Base-by-base conservation (phyloP, 2,113 vertebrate species). In the Tachuris rubrigastra region DNA sequence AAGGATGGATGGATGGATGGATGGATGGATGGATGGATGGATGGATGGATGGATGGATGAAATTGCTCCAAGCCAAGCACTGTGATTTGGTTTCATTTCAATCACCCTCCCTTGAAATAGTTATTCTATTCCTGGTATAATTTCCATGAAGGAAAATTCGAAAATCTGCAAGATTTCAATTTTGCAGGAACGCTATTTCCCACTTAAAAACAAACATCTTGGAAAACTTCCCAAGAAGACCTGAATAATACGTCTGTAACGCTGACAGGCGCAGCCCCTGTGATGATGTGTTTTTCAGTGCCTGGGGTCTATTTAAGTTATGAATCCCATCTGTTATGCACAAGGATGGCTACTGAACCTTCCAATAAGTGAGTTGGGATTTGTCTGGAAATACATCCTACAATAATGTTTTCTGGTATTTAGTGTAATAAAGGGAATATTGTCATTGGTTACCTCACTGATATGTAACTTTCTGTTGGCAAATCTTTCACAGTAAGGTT, bases 401-500 rank as follows among this genome's bases (percentile, higher is more conserved):
- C 56, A 67, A 44, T 72, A 77, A 87, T 30, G 8, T 44, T 80
- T 62, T 63, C 22, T 86, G 81, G n/a, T 92, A 84, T 67, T 89
- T 68, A 35, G 27, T 52, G 69, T 65, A 75, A 90, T 89, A 90
- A 87, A 92, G 73, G 46, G 66, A 78, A 79, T 58, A 60, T n/a
- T 95, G 80, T 53, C 11, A 0, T 85, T 41, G 5, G 68, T 95
- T 94, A 78, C 88, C 74, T 87, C 77, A 46, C 37, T 31, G 65
- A 80, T 80, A 78, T 28, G 25, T 72, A 94, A 91, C 90, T 89
- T 84, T 92, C 86, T 92, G 86, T 80, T 82, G 83, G 96, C 92
- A 96, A 76, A 87, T 93, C 88, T 90, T 95, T 87, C 88, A 75
- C 44, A 56, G 84, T 49, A 87, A 90, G 90, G 95, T 96, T 95